A percentile compares a stretch with the other conserved stretches of the same genome.
Conservation (phyloP, 2,888 invertebrate genomes). For the Globia sparganii region DNA sequence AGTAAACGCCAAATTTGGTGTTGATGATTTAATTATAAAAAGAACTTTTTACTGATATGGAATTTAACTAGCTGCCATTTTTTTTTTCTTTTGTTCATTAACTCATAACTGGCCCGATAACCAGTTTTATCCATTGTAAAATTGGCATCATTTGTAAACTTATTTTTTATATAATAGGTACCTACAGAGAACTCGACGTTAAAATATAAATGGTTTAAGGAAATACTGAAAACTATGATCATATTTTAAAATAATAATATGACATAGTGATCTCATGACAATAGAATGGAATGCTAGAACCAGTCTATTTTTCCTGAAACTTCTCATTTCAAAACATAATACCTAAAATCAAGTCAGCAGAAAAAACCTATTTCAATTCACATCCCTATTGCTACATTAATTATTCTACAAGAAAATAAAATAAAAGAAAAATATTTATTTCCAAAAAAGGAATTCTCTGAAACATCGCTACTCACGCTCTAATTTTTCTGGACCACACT, state of each 20-base stretch:
- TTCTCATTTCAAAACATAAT: neutral
- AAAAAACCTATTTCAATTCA: constrained; percentile 1
- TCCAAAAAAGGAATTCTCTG: constrained; percentile 73
- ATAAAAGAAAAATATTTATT: constrained; percentile 28
- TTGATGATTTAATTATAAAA: constrained; percentile 56
- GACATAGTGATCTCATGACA: constrained; percentile 26
- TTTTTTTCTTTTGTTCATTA: constrained; percentile 54
- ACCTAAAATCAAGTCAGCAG: constrained; percentile 3
- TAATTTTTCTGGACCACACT: constrained; percentile 90
- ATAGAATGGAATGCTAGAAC: constrained; percentile 20
- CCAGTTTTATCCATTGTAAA: constrained; percentile 42
- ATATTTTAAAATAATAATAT: constrained; percentile 11
- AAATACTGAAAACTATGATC: constrained; percentile 22
- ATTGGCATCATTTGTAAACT: constrained; percentile 23
- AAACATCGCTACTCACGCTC: constrained; percentile 78
- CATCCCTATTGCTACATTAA: constrained; percentile 15
- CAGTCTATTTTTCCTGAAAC: constrained; percentile 15
- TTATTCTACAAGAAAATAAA: constrained; percentile 21
- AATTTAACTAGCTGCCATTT: constrained; percentile 24
- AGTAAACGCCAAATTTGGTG: constrained; percentile 65
- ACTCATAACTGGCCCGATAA: constrained; percentile 41
- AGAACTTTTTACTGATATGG: constrained; percentile 41
- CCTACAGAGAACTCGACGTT: neutral
- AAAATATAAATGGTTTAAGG: constrained; percentile 8
- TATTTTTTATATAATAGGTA: constrained; percentile 26